A percentile compares a stretch with the other conserved stretches of the same genome.
phyloP scores from a whole-genome alignment of 2,797 vertebrate species.

The Brotula barbata region DNA sequence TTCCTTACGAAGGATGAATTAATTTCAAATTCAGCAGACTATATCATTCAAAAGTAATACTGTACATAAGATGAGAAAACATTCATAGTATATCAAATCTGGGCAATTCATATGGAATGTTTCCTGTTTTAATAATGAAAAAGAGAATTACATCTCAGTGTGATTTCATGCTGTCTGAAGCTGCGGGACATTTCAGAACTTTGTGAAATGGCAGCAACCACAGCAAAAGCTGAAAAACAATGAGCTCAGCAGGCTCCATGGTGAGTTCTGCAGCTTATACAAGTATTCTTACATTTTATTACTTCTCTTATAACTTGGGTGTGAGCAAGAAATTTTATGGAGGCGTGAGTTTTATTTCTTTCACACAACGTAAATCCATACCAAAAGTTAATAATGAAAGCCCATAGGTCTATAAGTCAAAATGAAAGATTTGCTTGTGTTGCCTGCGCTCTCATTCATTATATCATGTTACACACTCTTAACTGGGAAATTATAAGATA shows the following conservation, averaged over 20 bases:
- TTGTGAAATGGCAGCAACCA: not conserved
- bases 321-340: slow-evolving; percentile 24
- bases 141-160: slow-evolving; percentile 23
- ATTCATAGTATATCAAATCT: slow-evolving; percentile 48
- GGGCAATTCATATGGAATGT: slow-evolving; percentile 30
- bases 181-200: slow-evolving; percentile 49
- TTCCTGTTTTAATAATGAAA: slow-evolving; percentile 43
- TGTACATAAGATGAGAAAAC: slow-evolving; percentile 12
- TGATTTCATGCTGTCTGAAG: slow-evolving; percentile 50
- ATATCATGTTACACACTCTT: slow-evolving; percentile 16
- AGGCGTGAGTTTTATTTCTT: slow-evolving; percentile 29
- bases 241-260: slow-evolving; percentile 38
- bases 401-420: slow-evolving; percentile 1
- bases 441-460: slow-evolving; percentile 27
- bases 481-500: slow-evolving; percentile 27
- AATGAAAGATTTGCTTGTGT: slow-evolving; percentile 21
- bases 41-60: slow-evolving; percentile 3
- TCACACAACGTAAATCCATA: slow-evolving; percentile 18
- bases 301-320: slow-evolving; percentile 30
- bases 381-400: slow-evolving; percentile 9
- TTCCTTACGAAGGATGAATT: slow-evolving; percentile 10
- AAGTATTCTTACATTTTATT: slow-evolving; percentile 36
- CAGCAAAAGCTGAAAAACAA: slow-evolving; percentile 44
- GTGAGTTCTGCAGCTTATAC: slow-evolving; percentile 30
- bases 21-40: slow-evolving; percentile 23